Evolutionary conservation across 1,140 invertebrate species (phyloP).

Genomic region (Temnothorax longispinosus): DNA sequence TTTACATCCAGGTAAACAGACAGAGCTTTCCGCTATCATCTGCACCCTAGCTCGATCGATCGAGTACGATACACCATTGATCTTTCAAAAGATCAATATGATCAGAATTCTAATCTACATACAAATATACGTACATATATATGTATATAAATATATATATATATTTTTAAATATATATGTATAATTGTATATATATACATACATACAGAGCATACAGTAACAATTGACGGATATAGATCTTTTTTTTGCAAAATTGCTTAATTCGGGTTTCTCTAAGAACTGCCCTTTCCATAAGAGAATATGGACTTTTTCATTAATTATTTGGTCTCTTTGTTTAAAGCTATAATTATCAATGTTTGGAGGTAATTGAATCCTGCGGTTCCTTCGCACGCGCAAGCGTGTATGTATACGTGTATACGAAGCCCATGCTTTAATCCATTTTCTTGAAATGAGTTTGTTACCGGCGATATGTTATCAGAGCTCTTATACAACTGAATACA

Average conservation of each 20-base stretch:
- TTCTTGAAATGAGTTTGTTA: background rate
- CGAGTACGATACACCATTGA: slow-evolving; percentile 21
- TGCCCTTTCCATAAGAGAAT: slow-evolving; percentile 67
- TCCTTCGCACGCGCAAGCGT: background rate
- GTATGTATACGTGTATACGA: background rate
- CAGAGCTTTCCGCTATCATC: background rate
- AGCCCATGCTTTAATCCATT: slow-evolving; percentile 14
- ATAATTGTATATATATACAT: slow-evolving; percentile 32
- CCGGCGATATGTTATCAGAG: background rate
- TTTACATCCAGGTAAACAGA: background rate
- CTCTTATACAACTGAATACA: background rate
- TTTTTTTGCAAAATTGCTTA: slow-evolving; percentile 60
- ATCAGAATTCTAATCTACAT: slow-evolving; percentile 31
- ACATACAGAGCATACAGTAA: slow-evolving; percentile 56
- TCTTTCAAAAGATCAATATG: slow-evolving; percentile 14
- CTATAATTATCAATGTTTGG: slow-evolving; percentile 68
- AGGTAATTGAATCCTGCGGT: slow-evolving; percentile 62
- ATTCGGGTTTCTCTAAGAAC: slow-evolving; percentile 60
- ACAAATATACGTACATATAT: slow-evolving; percentile 11
- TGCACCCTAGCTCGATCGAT: slow-evolving; percentile 34
- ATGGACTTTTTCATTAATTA: slow-evolving; percentile 63
- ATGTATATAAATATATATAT: background rate
- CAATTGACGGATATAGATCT: slow-evolving; percentile 22
- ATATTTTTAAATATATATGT: background rate
- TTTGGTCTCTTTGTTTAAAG: slow-evolving; percentile 76